Evolutionary conservation across 1,140 invertebrate genomes (phyloP).

Genomic region (Leucophenga varia): DNA sequence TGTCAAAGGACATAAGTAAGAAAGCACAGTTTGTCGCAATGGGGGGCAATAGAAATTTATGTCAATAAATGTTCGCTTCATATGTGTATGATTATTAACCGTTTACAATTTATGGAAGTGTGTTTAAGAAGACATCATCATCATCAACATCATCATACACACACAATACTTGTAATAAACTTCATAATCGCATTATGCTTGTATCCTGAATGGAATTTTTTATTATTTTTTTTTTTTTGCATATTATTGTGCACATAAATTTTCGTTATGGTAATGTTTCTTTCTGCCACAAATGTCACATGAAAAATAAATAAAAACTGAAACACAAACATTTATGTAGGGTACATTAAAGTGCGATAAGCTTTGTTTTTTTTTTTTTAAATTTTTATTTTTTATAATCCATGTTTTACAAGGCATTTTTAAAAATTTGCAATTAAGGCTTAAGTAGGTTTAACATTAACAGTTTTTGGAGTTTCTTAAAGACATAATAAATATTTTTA

Average conservation of each 20-base stretch:
- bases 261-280: too few species aligned
- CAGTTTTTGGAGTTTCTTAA: too few species aligned
- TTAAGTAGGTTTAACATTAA: too few species aligned
- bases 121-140: slow-evolving; percentile 17
- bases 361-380: slow-evolving; percentile 34
- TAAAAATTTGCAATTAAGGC: too few species aligned
- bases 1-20: slow-evolving; percentile 4
- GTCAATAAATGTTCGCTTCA: slow-evolving; percentile 38
- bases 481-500: too few species aligned
- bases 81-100: background rate
- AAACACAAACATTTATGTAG: too few species aligned
- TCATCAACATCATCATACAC: slow-evolving; percentile 9
- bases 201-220: too few species aligned
- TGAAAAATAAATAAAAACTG: too few species aligned
- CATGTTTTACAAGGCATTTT: slow-evolving; percentile 24
- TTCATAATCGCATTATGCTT: slow-evolving; percentile 51
- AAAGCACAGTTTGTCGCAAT: slow-evolving; percentile 4
- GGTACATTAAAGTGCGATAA: slow-evolving; percentile 49
- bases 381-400: slow-evolving; percentile 31
- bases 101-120: background rate
- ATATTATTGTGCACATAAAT: slow-evolving; percentile 48
- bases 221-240: too few species aligned
- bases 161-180: too few species aligned
- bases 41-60: slow-evolving; percentile 44
- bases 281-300: too few species aligned